Percentiles rank a stretch among this genome's conserved stretches.
These are phyloP conservation scores for Pectinophora gossypiella DNA, from an alignment of 1,140 invertebrate species.

Conservation along the genomic window DNA sequence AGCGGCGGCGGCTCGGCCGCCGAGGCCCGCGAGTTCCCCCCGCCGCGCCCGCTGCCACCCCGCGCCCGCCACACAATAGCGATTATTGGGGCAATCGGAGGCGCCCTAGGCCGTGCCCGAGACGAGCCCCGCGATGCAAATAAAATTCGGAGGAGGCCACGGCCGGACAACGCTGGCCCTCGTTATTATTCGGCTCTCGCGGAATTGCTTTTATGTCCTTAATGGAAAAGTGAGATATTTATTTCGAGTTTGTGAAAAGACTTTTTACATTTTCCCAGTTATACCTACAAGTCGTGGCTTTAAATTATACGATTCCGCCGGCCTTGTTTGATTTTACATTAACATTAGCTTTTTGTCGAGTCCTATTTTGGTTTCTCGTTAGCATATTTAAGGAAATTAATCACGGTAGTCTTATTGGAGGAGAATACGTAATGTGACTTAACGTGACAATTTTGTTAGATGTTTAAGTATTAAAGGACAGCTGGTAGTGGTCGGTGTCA, in stretches of 20 bases:
- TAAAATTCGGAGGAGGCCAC: constrained; percentile 61
- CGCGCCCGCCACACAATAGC: constrained; percentile 41
- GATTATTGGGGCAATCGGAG: constrained; percentile 68
- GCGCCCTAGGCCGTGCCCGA: constrained; percentile 46
- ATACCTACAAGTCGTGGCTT: constrained; percentile 32
- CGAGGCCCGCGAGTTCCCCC: constrained; percentile 6
- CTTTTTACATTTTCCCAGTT: constrained; percentile 54
- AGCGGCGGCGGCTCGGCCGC: neutral
- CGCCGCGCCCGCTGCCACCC: neutral
- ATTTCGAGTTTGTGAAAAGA: constrained; percentile 60
- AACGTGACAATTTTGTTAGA: too few relatives aligned
- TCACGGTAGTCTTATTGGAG: too few relatives aligned
- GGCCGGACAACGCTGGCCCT: constrained; percentile 66
- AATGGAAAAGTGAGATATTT: constrained; percentile 74
- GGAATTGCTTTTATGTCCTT: constrained; percentile 71
- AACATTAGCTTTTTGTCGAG: constrained; percentile 5
- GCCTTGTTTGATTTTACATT: constrained; percentile 29
- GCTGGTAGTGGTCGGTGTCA: neutral
- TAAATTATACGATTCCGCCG: constrained; percentile 39
- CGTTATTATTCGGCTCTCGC: constrained; percentile 72
- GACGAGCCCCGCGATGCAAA: constrained; percentile 67
- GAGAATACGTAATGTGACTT: too few relatives aligned
- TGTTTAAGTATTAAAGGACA: too few relatives aligned
- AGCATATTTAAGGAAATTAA: neutral
- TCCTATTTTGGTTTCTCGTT: neutral